Percentiles rank a stretch among this genome's conserved stretches.
Conservation (phyloP, 2,888 invertebrate genomes). For the Habrosyne pyritoides region DNA sequence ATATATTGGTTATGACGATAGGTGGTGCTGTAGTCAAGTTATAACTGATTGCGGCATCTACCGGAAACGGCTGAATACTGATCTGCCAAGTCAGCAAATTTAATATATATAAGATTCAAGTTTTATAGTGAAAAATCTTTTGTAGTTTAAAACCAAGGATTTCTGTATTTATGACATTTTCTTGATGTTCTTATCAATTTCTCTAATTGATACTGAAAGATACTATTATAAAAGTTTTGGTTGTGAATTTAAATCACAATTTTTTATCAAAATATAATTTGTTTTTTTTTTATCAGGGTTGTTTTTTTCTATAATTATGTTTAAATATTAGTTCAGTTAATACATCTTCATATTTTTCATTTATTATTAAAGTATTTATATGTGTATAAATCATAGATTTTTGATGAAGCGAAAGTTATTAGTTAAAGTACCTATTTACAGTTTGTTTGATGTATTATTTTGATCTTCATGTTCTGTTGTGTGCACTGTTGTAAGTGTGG, state of each 20-base stretch:
- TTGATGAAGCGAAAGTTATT: background rate
- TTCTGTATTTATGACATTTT: background rate
- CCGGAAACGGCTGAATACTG: too few relatives aligned
- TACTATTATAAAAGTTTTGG: background rate
- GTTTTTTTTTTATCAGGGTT: background rate
- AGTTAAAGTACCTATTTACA: background rate
- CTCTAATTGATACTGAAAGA: too few relatives aligned
- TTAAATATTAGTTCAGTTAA: background rate
- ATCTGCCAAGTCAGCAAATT: too few relatives aligned
- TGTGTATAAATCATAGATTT: too few relatives aligned
- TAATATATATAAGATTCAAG: too few relatives aligned
- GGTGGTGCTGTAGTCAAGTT: too few relatives aligned
- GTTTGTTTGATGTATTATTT: background rate
- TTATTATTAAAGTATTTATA: too few relatives aligned
- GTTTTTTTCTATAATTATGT: background rate
- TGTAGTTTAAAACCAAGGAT: background rate
- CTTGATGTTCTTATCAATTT: background rate
- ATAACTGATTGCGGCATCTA: too few relatives aligned
- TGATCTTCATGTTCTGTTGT: constrained; percentile 1
- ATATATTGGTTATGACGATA: too few relatives aligned
- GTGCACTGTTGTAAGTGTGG: constrained; percentile 4
- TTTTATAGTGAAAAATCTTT: background rate
- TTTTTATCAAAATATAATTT: background rate
- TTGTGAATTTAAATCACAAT: background rate
- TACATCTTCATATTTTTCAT: background rate